phyloP scores from a whole-genome alignment of 2,888 invertebrate species.

The Cephonodes hylas region DNA sequence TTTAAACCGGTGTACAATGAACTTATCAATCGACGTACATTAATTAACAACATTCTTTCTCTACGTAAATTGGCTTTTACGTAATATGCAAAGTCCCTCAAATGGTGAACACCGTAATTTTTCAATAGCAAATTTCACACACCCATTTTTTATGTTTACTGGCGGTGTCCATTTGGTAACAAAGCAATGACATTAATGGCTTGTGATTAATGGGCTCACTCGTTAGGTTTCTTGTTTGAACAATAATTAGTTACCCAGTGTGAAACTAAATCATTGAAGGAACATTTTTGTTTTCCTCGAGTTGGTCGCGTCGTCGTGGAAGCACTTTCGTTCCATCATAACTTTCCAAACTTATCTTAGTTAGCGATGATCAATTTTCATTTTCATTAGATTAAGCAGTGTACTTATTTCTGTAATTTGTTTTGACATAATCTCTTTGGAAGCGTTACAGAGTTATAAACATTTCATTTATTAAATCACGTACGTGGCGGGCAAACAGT shows the following conservation, averaged over 20 bases:
- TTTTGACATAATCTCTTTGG: conserved; percentile 7
- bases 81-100: not conserved
- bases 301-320: conserved; percentile 38
- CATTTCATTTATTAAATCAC: not conserved
- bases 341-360: conserved; percentile 76
- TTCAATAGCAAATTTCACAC: conserved; percentile 13
- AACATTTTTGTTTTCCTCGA: conserved; percentile 51
- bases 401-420: conserved; percentile 35
- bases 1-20: not conserved
- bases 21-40: not conserved
- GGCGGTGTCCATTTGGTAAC: conserved; percentile 46
- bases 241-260: conserved; percentile 57
- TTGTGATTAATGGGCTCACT: conserved; percentile 59
- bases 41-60: too few species aligned
- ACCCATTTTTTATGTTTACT: conserved; percentile 21
- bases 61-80: not conserved
- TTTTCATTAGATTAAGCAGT: conserved; percentile 67
- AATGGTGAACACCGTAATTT: not conserved
- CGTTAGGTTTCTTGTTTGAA: conserved; percentile 63
- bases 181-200: conserved; percentile 46
- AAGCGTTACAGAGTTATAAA: not conserved
- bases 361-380: conserved; percentile 77
- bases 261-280: conserved; percentile 51
- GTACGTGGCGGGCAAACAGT: not conserved
- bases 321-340: conserved; percentile 68